A percentile compares a stretch with the other conserved stretches of the same genome.
These are phyloP conservation scores for Pandemis cinnamomeana DNA, from an alignment of 2,888 invertebrate species.

Conservation along the genomic window DNA sequence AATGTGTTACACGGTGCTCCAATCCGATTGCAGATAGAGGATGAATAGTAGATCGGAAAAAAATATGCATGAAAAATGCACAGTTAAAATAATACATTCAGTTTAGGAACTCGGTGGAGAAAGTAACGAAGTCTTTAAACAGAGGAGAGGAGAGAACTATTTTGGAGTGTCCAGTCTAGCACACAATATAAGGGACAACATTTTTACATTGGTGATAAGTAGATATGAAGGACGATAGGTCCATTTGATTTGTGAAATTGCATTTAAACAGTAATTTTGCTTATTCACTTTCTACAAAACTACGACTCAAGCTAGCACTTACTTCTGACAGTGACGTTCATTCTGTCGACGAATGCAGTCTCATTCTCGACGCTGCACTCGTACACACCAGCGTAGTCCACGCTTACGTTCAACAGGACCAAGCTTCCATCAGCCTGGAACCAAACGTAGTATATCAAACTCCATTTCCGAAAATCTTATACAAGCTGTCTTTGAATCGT, in stretches of 20 bases:
- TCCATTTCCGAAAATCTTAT: background rate
- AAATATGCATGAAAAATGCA: background rate
- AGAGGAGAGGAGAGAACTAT: too few relatives aligned
- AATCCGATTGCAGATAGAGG: background rate
- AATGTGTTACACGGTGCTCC: background rate
- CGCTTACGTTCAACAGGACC: constrained; percentile 64
- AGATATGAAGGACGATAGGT: too few relatives aligned
- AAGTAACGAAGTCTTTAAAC: too few relatives aligned
- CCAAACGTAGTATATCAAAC: constrained; percentile 46
- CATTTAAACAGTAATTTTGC: too few relatives aligned
- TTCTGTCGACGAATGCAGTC: constrained; percentile 74
- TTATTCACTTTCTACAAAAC: too few relatives aligned
- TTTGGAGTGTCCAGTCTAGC: too few relatives aligned
- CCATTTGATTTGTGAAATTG: too few relatives aligned
- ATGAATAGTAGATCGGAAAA: background rate
- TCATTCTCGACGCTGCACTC: constrained; percentile 80
- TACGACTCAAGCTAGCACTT: constrained; percentile 50
- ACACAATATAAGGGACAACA: too few relatives aligned
- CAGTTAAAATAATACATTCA: background rate
- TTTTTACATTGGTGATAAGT: too few relatives aligned
- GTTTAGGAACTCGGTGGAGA: too few relatives aligned
- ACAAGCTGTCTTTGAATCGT: too few relatives aligned
- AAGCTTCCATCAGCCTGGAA: constrained; percentile 78
- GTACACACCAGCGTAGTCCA: constrained; percentile 77
- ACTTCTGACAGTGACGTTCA: constrained; percentile 78